Evolutionary conservation across 1,140 invertebrate species (phyloP).

Genomic region (Drosophila athabasca): DNA sequence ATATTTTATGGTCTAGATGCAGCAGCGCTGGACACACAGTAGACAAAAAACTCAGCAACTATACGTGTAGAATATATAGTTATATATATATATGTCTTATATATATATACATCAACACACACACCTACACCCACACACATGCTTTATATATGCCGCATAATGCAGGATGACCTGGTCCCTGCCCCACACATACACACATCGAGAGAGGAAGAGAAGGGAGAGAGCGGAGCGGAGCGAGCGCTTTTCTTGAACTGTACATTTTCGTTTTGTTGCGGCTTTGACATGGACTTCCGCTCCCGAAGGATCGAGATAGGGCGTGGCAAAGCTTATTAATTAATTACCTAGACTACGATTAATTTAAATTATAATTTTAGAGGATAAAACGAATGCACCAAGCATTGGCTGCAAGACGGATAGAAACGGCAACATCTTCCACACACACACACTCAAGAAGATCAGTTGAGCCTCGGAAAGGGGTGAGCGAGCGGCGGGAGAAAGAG

Average conservation of each 20-base stretch:
- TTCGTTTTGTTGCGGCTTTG: conserved; percentile 51
- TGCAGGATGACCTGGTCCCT: conserved; percentile 56
- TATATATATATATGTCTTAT: conserved; percentile 40
- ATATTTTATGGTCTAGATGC: conserved; percentile 83
- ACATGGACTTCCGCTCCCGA: conserved; percentile 53
- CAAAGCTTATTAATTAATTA: conserved; percentile 58
- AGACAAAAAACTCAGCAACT: conserved; percentile 64
- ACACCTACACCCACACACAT: conserved; percentile 45
- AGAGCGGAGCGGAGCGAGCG: conserved; percentile 46
- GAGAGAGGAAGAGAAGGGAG: conserved; percentile 24
- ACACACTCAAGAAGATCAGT: too few species aligned
- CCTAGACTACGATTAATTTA: conserved; percentile 63
- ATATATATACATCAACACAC: conserved; percentile 43
- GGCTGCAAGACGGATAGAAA: conserved; percentile 55
- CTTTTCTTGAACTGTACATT: conserved; percentile 58
- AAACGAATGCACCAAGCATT: conserved; percentile 51
- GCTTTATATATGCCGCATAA: conserved; percentile 69
- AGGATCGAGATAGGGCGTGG: conserved; percentile 41
- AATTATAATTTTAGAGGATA: conserved; percentile 69
- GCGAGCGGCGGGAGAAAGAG: too few species aligned
- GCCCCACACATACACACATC: conserved; percentile 26
- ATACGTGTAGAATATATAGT: conserved; percentile 69
- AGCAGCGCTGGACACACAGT: conserved; percentile 50
- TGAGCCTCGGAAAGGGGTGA: too few species aligned
- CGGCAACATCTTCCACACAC: conserved; percentile 19